Conservation (phyloP, 2,888 invertebrate genomes). For the Pelosia muscerda region DNA sequence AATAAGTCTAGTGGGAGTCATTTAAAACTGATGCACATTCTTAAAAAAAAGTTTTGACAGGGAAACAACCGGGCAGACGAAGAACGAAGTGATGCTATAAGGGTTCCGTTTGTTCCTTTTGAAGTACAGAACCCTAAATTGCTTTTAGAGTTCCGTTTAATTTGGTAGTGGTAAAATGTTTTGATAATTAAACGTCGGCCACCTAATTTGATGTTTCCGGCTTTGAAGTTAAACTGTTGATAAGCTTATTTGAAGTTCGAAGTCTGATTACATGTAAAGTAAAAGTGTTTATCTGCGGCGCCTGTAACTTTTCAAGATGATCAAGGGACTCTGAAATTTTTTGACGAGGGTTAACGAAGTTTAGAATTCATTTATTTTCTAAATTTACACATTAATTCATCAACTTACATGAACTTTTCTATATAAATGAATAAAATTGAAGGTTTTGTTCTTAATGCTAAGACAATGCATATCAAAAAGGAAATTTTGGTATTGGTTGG, state of each 20-base stretch:
- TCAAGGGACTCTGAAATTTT: slow-evolving; percentile 5
- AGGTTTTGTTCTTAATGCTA: no score
- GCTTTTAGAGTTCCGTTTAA: no score
- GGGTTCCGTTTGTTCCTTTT: no score
- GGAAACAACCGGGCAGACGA: no score
- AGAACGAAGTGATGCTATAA: no score
- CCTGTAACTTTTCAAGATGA: slow-evolving; percentile 26
- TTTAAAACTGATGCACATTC: no score
- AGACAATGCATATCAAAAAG: no score
- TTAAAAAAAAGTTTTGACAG: no score
- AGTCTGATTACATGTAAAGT: slow-evolving; percentile 40
- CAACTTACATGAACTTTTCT: neutral
- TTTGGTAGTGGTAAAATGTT: slow-evolving; percentile 21
- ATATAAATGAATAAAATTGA: neutral
- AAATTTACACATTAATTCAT: slow-evolving; percentile 8
- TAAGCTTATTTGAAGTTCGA: slow-evolving; percentile 33
- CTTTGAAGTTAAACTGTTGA: slow-evolving; percentile 34
- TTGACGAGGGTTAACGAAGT: slow-evolving; percentile 16
- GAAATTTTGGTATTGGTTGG: no score
- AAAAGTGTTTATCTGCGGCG: slow-evolving; percentile 20
- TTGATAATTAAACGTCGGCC: slow-evolving; percentile 23
- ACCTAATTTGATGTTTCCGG: slow-evolving; percentile 36
- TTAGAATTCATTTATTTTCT: slow-evolving; percentile 21
- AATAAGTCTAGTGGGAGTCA: no score
- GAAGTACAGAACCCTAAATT: no score